Evolutionary conservation across 2,113 vertebrate species (phyloP), one percentile per base, ranked within the genome.

Genomic region (Lethenteron camtschaticum): DNA sequence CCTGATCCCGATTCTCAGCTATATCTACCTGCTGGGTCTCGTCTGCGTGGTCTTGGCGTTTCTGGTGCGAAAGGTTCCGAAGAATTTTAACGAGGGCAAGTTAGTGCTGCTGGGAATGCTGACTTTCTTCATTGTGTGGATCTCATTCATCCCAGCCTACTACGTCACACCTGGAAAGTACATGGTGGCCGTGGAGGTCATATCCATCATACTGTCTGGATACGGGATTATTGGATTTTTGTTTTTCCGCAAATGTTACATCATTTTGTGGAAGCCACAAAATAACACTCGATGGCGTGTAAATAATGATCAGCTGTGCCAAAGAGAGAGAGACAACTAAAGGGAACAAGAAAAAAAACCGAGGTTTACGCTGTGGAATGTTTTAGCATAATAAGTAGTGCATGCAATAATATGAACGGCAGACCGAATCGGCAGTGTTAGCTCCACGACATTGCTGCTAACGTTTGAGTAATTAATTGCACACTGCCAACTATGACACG

Each of bases 181-280:
- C 14, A 9, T 11, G 9, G 71, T n/a, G 3, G 57, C 69, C n/a
- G 56, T 70, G 9, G 9, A n/a, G 12, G 9, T n/a, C 3, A 10
- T 71, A 12, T 20, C 71, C 14, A 71, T 71, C 55, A 9, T 70
- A 12, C 14, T 68, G 41, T 57, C 71, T 68, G 20, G 20, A 55
- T 71, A 14, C 55, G 16, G 71, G 6, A 11, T 12, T 20, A 55
- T 70, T 13, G 71, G 20, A 10, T 71, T 41, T 20, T 12, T 71
- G 13, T 56, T 69, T 20, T 57, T 71, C 16, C 71, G 56, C 24
- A 71, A 70, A 16, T 69, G 41, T 56, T 71, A 69, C 55, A 16
- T 71, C 20, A 71, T 70, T 24, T 70, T 71, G 14, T 56, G 13
- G 24, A 55, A 56, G 55, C 68, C 71, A 8, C 12, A 70, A 12